Evolutionary conservation across 2,888 invertebrate species (phyloP).

Genomic region (Melieria omissa): DNA sequence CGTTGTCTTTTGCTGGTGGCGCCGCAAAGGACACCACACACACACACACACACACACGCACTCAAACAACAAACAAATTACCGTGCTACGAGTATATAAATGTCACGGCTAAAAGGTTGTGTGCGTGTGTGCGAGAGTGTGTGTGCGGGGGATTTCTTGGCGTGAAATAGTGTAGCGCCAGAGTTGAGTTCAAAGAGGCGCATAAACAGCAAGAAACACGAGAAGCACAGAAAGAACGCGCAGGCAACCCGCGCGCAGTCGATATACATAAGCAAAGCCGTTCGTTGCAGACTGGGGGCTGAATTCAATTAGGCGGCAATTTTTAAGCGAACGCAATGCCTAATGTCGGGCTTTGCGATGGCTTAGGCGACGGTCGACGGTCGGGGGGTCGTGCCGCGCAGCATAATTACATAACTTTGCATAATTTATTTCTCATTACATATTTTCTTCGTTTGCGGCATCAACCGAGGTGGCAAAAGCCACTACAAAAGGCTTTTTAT

Average conservation of each 20-base stretch:
- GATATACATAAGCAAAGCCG: too few relatives aligned
- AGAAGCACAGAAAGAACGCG: too few relatives aligned
- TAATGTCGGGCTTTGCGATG: conserved; percentile 20
- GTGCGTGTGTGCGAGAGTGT: neutral
- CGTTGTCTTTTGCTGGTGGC: conserved; percentile 2
- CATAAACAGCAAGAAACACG: too few relatives aligned
- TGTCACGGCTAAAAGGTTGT: neutral
- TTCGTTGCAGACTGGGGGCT: neutral
- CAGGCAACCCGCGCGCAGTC: too few relatives aligned
- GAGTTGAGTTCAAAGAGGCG: too few relatives aligned
- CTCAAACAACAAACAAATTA: neutral
- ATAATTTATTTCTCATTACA: neutral
- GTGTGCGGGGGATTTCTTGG: too few relatives aligned
- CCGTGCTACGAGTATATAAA: neutral
- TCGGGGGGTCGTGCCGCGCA: neutral
- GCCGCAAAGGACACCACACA: neutral
- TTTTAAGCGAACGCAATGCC: conserved; percentile 25
- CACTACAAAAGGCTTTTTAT: too few relatives aligned
- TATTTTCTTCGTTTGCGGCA: neutral
- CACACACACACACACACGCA: neutral
- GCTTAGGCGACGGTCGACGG: neutral
- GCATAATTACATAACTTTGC: neutral
- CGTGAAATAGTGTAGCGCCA: too few relatives aligned
- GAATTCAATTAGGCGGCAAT: conserved; percentile 29
- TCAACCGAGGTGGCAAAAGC: too few relatives aligned